Percentiles rank a stretch among this genome's conserved stretches.
These are phyloP conservation scores for Nettapus auritus DNA, from an alignment of 2,113 vertebrate species.

Conservation along the genomic window DNA sequence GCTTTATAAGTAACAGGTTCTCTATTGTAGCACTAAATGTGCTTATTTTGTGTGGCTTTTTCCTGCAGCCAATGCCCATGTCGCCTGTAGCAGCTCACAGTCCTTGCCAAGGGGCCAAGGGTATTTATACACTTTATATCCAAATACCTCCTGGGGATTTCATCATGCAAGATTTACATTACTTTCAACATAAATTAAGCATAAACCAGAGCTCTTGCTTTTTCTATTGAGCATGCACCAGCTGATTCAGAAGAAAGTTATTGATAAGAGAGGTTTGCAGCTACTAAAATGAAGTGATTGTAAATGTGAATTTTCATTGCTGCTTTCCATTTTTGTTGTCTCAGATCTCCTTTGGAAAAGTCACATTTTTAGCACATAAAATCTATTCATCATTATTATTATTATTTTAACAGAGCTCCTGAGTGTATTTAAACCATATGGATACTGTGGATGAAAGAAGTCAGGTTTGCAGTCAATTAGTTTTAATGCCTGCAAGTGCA, in stretches of 20 bases:
- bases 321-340: neutral
- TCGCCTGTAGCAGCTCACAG: neutral
- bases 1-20: neutral
- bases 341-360: neutral
- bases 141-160: neutral
- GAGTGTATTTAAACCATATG: neutral
- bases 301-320: constrained; percentile 5
- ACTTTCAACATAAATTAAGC: constrained; percentile 35
- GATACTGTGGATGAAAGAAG: neutral
- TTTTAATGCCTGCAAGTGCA: neutral
- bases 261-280: neutral
- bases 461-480: constrained; percentile 6
- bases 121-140: neutral
- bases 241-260: constrained; percentile 1
- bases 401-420: neutral
- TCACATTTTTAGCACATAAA: neutral
- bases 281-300: neutral
- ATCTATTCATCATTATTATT: neutral
- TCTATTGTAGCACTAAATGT: neutral
- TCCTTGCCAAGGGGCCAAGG: neutral
- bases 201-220: neutral
- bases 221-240: neutral
- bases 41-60: constrained; percentile 10
- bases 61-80: neutral
- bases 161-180: neutral